A percentile compares a stretch with the other conserved stretches of the same genome.
Conservation (phyloP, 35 echinoderm and acorn worm species). For the Diadema setosum region DNA sequence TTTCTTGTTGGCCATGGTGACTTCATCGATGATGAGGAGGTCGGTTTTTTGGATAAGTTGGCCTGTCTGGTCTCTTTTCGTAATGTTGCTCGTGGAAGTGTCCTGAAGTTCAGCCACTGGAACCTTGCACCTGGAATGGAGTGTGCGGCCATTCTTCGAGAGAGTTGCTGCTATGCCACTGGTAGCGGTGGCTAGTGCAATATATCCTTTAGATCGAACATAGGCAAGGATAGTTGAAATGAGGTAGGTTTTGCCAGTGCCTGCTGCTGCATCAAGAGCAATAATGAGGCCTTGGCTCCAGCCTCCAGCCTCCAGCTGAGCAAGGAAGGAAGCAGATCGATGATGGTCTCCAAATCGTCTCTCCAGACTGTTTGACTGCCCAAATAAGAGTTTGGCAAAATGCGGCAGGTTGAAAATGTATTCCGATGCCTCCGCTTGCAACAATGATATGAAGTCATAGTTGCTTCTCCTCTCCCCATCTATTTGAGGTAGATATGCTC, state of each 20-base stretch:
- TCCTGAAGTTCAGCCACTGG: neutral
- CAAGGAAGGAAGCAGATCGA: too few species aligned
- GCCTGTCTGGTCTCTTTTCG: neutral
- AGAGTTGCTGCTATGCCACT: conserved; percentile 45
- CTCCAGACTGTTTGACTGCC: too few species aligned
- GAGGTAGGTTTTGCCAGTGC: conserved; percentile 44
- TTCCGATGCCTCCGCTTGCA: too few species aligned
- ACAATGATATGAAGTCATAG: too few species aligned
- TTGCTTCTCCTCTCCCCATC: too few species aligned
- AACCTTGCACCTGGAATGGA: conserved; percentile 36
- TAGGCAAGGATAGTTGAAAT: neutral
- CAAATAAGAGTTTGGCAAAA: too few species aligned
- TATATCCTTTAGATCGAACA: neutral
- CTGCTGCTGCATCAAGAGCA: conserved; percentile 41
- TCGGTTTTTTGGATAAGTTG: neutral
- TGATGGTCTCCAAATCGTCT: too few species aligned
- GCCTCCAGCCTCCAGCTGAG: too few species aligned
- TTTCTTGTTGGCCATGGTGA: conserved; percentile 28
- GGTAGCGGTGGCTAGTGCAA: conserved; percentile 25
- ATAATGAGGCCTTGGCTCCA: neutral
- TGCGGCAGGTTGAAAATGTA: too few species aligned
- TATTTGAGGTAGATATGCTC: too few species aligned
- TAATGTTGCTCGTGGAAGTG: conserved; percentile 45
- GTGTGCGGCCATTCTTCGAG: neutral
- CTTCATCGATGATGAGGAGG: conserved; percentile 36